phyloP scores from a whole-genome alignment of 2,888 invertebrate genomes.

The Spisula subtruncata region DNA sequence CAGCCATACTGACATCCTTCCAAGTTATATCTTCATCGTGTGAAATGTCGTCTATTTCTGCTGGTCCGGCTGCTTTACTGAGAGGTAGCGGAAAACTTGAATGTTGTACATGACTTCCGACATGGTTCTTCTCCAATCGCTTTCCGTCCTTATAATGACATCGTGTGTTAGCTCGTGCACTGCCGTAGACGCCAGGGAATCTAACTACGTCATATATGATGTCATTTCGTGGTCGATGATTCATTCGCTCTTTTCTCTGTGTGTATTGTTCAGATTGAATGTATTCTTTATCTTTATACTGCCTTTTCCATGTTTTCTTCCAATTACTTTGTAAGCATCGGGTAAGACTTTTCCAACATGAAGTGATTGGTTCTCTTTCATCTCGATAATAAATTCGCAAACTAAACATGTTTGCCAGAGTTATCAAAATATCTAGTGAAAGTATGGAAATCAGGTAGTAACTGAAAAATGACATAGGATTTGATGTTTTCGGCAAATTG shows the following conservation, averaged over 20 bases:
- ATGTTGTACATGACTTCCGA: background rate
- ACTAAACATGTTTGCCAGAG: constrained; percentile 22
- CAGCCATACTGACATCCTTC: background rate
- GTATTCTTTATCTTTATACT: background rate
- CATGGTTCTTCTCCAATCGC: background rate
- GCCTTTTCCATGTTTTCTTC: background rate
- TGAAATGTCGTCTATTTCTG: background rate
- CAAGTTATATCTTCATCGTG: background rate
- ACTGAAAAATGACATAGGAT: constrained; percentile 33
- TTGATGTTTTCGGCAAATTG: constrained; percentile 39
- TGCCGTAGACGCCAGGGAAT: background rate
- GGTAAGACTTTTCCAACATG: background rate
- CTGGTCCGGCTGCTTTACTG: background rate
- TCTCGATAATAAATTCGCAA: background rate
- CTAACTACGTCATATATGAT: background rate
- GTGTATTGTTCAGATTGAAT: background rate
- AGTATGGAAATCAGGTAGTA: constrained; percentile 17
- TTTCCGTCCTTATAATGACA: background rate
- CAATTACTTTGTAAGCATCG: background rate
- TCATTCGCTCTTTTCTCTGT: background rate
- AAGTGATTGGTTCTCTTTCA: background rate
- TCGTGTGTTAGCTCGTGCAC: background rate
- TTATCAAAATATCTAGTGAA: background rate
- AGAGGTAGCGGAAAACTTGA: background rate
- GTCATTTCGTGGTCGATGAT: background rate